Evolutionary conservation across 2,888 invertebrate genomes (phyloP).

Genomic region (Gymnocheta viridis): DNA sequence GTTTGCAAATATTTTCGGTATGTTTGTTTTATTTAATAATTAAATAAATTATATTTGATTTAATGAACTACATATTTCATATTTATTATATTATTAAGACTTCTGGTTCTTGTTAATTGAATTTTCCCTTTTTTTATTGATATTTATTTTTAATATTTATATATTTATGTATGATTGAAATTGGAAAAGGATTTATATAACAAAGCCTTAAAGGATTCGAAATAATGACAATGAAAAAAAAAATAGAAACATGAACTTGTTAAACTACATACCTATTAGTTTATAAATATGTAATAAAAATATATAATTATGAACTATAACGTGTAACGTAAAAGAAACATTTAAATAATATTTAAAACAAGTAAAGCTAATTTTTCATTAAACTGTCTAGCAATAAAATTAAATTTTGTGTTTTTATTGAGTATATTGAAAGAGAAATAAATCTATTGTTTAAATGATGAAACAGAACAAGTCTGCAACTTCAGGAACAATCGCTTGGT

Average conservation of each 20-base stretch:
- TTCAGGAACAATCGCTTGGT: no score
- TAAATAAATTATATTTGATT: slow-evolving; percentile 69
- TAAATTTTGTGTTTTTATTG: slow-evolving; percentile 5
- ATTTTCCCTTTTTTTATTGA: slow-evolving; percentile 30
- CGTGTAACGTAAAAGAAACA: slow-evolving; percentile 23
- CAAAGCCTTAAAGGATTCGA: slow-evolving; percentile 51
- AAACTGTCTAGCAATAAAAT: slow-evolving; percentile 8
- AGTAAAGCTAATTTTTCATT: slow-evolving; percentile 48
- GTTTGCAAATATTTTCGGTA: slow-evolving; percentile 66
- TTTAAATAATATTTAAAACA: slow-evolving; percentile 30
- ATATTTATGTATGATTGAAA: slow-evolving; percentile 16
- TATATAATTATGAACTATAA: slow-evolving; percentile 28
- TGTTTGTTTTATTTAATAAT: slow-evolving; percentile 64
- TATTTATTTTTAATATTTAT: no score
- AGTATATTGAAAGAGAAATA: slow-evolving; percentile 26
- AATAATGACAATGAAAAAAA: slow-evolving; percentile 65
- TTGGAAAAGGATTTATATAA: slow-evolving; percentile 38
- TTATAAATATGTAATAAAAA: slow-evolving; percentile 1
- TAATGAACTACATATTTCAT: slow-evolving; percentile 62
- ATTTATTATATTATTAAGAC: slow-evolving; percentile 35
- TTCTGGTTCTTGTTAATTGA: slow-evolving; percentile 51
- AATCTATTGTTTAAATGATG: slow-evolving; percentile 7
- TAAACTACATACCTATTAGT: slow-evolving; percentile 19
- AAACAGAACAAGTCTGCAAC: no score
- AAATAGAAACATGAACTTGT: slow-evolving; percentile 60